Evolutionary conservation across 2,113 vertebrate species (phyloP).

Genomic region (Engraulis encrasicolus): DNA sequence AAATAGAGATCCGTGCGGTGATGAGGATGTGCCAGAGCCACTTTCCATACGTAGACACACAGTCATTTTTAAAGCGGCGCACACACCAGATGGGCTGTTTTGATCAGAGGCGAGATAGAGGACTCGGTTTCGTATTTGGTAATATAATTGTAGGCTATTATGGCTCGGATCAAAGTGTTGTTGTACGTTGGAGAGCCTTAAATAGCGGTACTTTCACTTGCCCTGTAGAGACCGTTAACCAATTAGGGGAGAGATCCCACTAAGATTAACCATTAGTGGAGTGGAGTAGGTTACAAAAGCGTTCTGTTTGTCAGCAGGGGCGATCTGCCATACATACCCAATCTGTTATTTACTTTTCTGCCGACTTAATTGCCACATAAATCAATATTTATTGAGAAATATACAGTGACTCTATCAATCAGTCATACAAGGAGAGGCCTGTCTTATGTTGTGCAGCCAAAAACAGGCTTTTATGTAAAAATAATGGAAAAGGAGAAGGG

Average conservation of each 20-base stretch:
- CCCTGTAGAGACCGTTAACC: slow-evolving; percentile 79
- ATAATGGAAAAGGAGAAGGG: background rate
- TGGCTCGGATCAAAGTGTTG: slow-evolving; percentile 79
- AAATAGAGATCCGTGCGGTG: slow-evolving; percentile 61
- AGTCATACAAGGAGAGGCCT: background rate
- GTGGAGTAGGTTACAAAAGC: slow-evolving; percentile 70
- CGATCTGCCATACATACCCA: slow-evolving; percentile 63
- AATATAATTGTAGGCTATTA: slow-evolving; percentile 82
- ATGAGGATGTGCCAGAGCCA: slow-evolving; percentile 70
- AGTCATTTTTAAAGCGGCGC: slow-evolving; percentile 69
- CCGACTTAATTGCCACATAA: slow-evolving; percentile 34
- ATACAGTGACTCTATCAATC: slow-evolving; percentile 20
- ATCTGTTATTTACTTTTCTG: slow-evolving; percentile 72
- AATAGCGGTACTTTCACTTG: slow-evolving; percentile 78
- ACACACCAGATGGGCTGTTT: slow-evolving; percentile 79
- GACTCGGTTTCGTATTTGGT: slow-evolving; percentile 74
- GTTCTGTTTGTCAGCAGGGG: slow-evolving; percentile 70
- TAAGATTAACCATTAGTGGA: slow-evolving; percentile 77
- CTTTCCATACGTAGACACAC: slow-evolving; percentile 75
- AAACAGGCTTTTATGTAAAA: slow-evolving; percentile 20
- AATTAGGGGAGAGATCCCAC: slow-evolving; percentile 80
- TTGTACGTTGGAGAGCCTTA: slow-evolving; percentile 75
- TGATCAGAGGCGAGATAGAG: slow-evolving; percentile 79
- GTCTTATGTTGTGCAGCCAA: background rate
- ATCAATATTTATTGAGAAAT: slow-evolving; percentile 29